These are phyloP conservation scores for Gallinago media DNA, from an alignment of 2,113 vertebrate species.

Conservation along the genomic window DNA sequence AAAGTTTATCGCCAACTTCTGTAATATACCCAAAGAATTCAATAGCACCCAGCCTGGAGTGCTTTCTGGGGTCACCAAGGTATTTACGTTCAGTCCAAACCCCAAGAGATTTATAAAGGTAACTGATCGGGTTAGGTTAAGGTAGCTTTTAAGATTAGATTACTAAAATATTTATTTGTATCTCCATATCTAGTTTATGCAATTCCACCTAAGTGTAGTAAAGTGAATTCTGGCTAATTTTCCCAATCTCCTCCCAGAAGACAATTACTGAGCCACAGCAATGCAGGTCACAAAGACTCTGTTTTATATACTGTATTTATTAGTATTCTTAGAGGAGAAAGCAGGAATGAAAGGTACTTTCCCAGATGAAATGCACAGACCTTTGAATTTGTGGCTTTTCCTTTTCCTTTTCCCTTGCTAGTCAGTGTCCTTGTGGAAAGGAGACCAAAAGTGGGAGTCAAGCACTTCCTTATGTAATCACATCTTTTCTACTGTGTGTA, in stretches of 20 bases:
- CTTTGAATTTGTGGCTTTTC: not conserved
- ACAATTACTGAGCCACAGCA: not conserved
- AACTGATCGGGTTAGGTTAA: not conserved
- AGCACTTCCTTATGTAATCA: not conserved
- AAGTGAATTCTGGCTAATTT: not conserved
- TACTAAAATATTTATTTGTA: not conserved
- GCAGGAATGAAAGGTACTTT: not conserved
- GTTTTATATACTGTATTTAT: not conserved
- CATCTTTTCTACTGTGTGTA: not conserved
- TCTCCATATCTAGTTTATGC: not conserved
- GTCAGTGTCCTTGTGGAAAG: not conserved
- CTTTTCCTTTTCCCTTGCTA: not conserved
- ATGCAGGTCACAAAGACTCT: not conserved
- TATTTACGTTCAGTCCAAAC: not conserved
- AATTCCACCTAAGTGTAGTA: not conserved
- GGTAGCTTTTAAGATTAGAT: not conserved
- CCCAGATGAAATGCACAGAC: not conserved
- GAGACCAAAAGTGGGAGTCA: not conserved
- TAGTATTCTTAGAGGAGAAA: not conserved
- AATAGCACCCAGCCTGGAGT: not conserved
- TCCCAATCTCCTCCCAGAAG: not conserved
- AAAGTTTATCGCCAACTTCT: not conserved
- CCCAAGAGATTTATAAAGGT: not conserved
- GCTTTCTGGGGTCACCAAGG: not conserved
- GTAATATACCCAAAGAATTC: not conserved